These are phyloP conservation scores for Sylvicapra grimmia DNA, from an alignment of 2,113 vertebrate species.

Conservation along the genomic window DNA sequence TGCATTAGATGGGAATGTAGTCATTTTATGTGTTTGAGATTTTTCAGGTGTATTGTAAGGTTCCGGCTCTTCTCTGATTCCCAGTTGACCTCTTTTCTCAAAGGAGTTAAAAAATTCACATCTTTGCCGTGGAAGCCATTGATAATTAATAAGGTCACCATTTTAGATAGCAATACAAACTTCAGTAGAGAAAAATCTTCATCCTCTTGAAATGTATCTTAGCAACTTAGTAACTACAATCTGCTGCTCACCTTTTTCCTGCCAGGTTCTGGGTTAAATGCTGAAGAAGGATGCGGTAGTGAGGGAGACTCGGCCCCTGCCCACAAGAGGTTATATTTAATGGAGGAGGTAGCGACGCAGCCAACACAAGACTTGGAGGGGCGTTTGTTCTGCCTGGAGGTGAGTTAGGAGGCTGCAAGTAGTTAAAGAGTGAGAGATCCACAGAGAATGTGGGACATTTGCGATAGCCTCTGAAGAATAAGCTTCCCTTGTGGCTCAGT, in stretches of 20 bases:
- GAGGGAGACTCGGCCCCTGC: background rate
- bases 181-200: background rate
- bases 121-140: background rate
- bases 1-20: background rate
- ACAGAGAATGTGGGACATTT: background rate
- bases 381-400: background rate
- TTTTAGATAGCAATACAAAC: background rate
- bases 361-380: background rate
- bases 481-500: background rate
- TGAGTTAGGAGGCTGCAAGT: background rate
- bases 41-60: background rate
- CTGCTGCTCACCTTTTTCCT: background rate
- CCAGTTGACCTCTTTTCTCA: background rate
- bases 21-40: background rate
- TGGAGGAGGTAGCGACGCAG: background rate
- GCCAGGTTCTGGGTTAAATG: background rate
- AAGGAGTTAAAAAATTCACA: background rate
- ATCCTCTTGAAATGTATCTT: background rate
- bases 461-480: background rate
- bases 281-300: background rate
- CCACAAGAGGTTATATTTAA: background rate
- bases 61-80: background rate
- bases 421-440: background rate
- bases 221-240: background rate
- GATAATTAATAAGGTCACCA: slow-evolving; percentile 6